A percentile compares a stretch with the other conserved stretches of the same genome.
phyloP scores from a whole-genome alignment of 2,113 vertebrate species.

The Pungitius pungitius region DNA sequence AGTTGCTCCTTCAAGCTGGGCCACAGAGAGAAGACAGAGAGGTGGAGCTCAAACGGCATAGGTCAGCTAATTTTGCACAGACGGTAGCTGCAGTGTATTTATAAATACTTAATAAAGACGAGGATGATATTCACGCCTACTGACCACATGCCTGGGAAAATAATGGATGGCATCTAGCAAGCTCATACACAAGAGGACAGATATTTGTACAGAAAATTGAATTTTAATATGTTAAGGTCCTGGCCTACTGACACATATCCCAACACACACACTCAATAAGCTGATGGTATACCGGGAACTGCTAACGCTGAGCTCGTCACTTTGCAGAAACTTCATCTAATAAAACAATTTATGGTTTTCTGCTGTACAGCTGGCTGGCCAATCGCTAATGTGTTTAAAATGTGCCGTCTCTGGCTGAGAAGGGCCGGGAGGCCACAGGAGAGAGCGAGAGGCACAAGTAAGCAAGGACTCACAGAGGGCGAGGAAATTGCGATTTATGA shows the following conservation, averaged over 20 bases:
- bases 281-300: slow-evolving; percentile 69
- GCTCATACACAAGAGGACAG: slow-evolving; percentile 34
- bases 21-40: slow-evolving; percentile 32
- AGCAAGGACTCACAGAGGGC: slow-evolving; percentile 53
- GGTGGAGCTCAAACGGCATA: not conserved
- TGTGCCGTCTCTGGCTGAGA: slow-evolving; percentile 72
- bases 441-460: slow-evolving; percentile 36
- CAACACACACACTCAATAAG: slow-evolving; percentile 49
- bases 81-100: not conserved
- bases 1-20: slow-evolving; percentile 50
- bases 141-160: slow-evolving; percentile 24
- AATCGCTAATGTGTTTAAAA: slow-evolving; percentile 83
- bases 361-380: slow-evolving; percentile 81
- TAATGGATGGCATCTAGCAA: slow-evolving; percentile 11
- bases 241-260: slow-evolving; percentile 72
- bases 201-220: slow-evolving; percentile 52
- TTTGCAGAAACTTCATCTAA: slow-evolving; percentile 81
- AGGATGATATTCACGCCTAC: slow-evolving; percentile 22
- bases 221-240: slow-evolving; percentile 30
- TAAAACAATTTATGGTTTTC: slow-evolving; percentile 83
- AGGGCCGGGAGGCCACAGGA: slow-evolving; percentile 30
- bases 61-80: slow-evolving; percentile 32
- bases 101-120: slow-evolving; percentile 36
- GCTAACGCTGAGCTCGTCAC: slow-evolving; percentile 80
- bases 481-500: slow-evolving; percentile 70